phyloP scores from a whole-genome alignment of 2,113 vertebrate species.

The Sinosuthora webbiana region DNA sequence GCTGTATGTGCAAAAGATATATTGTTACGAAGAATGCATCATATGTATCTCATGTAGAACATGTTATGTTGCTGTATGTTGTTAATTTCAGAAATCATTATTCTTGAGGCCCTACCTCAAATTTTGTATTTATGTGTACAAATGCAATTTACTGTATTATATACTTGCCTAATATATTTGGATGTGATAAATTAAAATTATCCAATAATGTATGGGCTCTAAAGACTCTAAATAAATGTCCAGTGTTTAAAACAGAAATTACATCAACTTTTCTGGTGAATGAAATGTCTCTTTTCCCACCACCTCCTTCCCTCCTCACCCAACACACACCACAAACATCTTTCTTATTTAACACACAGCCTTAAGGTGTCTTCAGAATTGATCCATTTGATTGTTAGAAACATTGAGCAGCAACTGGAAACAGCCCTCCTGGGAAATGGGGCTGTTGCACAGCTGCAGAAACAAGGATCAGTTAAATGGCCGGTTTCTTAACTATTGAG shows the following conservation, averaged over 20 bases:
- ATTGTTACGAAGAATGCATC: constrained; percentile 83
- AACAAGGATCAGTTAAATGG: constrained; percentile 65
- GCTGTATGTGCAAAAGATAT: constrained; percentile 75
- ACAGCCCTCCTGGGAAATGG: constrained; percentile 48
- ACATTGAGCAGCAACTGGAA: constrained; percentile 45
- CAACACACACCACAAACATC: not conserved
- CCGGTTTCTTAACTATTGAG: constrained; percentile 53
- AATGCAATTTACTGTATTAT: constrained; percentile 97
- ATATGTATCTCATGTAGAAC: constrained; percentile 78
- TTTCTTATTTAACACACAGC: constrained; percentile 52
- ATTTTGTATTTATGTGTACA: constrained; percentile 99
- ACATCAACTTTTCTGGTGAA: not conserved
- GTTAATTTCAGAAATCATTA: constrained; percentile 88
- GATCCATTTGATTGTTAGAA: constrained; percentile 59
- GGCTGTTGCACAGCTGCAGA: constrained; percentile 40
- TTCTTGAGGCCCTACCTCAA: constrained; percentile 99
- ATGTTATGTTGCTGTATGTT: constrained; percentile 81
- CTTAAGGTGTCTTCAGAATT: constrained; percentile 47
- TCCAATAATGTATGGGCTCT: constrained; percentile 89
- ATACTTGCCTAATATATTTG: constrained; percentile 97
- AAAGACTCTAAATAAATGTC: constrained; percentile 93
- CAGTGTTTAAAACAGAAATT: constrained; percentile 82
- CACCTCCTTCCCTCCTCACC: not conserved
- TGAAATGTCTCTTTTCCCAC: not conserved
- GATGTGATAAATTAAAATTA: constrained; percentile 90